Conservation (phyloP, 2,797 vertebrate species). For the Tinamus major region DNA sequence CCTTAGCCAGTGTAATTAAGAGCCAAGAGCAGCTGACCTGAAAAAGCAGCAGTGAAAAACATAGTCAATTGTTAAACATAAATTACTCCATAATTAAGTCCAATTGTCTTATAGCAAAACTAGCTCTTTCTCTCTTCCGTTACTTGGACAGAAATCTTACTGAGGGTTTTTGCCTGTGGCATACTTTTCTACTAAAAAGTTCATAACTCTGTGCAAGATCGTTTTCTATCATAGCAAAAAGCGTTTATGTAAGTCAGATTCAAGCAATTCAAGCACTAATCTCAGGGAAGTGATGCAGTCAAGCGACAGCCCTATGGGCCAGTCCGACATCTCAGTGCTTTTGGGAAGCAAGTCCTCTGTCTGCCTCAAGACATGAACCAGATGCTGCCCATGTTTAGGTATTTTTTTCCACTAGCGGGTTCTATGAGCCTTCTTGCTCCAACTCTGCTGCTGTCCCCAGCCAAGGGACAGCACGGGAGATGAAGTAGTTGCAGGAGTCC, state of each 20-base stretch:
- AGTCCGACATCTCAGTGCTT: background rate
- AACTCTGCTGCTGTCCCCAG: background rate
- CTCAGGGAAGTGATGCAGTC: rapidly evolving
- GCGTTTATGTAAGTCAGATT: background rate
- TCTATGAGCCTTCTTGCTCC: background rate
- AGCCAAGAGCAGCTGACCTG: background rate
- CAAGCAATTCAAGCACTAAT: background rate
- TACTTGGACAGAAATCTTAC: background rate
- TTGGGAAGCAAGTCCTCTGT: background rate
- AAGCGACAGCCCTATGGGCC: background rate
- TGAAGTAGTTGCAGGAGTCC: background rate
- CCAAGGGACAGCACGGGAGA: background rate
- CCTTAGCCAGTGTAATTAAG: slow-evolving; percentile 9
- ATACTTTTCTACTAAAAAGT: slow-evolving; percentile 14
- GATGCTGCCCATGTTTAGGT: background rate
- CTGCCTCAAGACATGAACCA: background rate
- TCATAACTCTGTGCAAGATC: background rate
- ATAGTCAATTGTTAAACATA: background rate
- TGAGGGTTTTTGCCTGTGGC: background rate
- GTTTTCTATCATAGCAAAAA: background rate
- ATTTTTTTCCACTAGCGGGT: background rate
- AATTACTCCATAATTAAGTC: slow-evolving; percentile 6
- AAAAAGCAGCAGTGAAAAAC: background rate
- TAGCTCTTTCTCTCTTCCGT: background rate
- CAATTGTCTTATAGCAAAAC: slow-evolving; percentile 10